Evolutionary conservation across 2,113 vertebrate species (phyloP), one percentile per base, ranked within the genome.

Genomic region (Coreoperca whiteheadi): DNA sequence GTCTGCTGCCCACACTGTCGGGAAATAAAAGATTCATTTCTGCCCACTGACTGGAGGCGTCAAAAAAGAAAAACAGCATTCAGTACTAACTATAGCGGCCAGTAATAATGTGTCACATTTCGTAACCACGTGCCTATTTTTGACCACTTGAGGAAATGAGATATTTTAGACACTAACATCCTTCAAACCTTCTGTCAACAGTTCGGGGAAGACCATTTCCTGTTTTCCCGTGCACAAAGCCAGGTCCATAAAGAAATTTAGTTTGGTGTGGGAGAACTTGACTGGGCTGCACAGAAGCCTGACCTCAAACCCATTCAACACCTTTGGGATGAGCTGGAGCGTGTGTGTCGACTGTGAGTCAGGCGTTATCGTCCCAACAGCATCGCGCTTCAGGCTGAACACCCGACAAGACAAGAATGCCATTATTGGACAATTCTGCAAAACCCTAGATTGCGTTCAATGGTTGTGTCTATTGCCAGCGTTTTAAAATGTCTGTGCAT

Each of bases 1-100:
- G 41, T 51, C 54, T 51, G 46, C 81, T 72, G 64, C 83, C 85
- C 78, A 77, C 85, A 77, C 90, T 89, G 83, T 78, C 88, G 81
- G 76, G 68, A 77, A 74, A 50, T 75, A 66, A 79, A 67, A 65
- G 63, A 86, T 79, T 43, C 63, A 85, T 74, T n/a, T 60, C 53
- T 59, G 81, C 74, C 67, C 61, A 53, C n/a, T 34, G 72, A 51
- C 76, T 43, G 59, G 34, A 60, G 37, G 43, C 61, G 12, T 80
- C 54, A 71, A 50, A 66, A 25, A 50, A 34, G 37, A 56, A 46
- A 25, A 66, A 74, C 50, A 15, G 50, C 59, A 56, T 59, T 70
- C n/a, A 56, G 14, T 37, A 10, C 71, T 56, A 60, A 77, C 50
- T 69, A 72, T 28, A 63, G 74, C 80, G 59, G 81, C 68, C 63